Conservation (phyloP, 2,888 invertebrate species). For the Electrophaes corylata region DNA sequence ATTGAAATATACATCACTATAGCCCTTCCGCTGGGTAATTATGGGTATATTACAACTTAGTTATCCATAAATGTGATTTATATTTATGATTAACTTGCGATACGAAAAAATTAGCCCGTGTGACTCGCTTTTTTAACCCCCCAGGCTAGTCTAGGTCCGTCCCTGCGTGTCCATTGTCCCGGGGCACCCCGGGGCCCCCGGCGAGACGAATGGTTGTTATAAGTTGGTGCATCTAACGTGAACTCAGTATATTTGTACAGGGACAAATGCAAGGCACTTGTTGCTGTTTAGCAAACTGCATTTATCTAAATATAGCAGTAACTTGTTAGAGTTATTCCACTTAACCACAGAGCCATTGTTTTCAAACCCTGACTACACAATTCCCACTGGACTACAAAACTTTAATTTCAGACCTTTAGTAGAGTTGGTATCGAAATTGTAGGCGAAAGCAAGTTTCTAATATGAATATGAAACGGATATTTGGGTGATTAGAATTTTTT, state of each 20-base stretch:
- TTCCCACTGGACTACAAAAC: background rate
- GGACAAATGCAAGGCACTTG: slow-evolving; percentile 42
- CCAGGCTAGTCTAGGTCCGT: background rate
- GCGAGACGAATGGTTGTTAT: slow-evolving; percentile 48
- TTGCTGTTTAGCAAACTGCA: slow-evolving; percentile 31
- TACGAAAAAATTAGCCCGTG: no score
- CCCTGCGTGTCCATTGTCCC: slow-evolving; percentile 14
- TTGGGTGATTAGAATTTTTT: no score
- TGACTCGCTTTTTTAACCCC: background rate
- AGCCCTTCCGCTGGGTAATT: no score
- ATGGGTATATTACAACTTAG: no score
- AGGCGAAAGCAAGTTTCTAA: no score
- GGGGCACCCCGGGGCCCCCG: slow-evolving; percentile 12
- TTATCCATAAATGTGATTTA: no score
- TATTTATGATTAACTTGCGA: no score
- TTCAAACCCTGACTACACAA: background rate
- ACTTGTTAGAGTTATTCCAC: background rate
- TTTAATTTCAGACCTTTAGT: background rate
- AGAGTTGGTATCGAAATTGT: background rate
- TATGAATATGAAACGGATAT: no score
- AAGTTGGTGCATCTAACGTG: slow-evolving; percentile 40
- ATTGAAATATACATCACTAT: no score
- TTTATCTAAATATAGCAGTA: slow-evolving; percentile 1
- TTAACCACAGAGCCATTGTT: background rate
- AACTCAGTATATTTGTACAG: slow-evolving; percentile 42